These are phyloP conservation scores for Catagonus wagneri DNA, from an alignment of 2,113 vertebrate genomes.

Conservation along the genomic window DNA sequence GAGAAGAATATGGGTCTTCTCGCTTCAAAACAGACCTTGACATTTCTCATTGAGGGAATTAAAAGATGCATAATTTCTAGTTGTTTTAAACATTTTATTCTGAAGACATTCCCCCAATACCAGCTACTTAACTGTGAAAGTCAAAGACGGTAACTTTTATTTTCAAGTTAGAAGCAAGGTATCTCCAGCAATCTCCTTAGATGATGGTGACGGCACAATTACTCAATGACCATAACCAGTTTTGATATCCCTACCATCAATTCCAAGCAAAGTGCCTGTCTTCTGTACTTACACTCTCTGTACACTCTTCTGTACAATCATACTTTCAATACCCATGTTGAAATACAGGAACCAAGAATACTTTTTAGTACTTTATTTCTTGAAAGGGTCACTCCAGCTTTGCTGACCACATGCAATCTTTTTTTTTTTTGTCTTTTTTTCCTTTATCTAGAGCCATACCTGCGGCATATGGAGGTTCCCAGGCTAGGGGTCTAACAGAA, in stretches of 20 bases:
- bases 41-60: background rate
- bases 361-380: background rate
- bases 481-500: no score
- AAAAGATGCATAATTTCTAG: background rate
- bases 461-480: no score
- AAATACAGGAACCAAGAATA: background rate
- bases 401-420: background rate
- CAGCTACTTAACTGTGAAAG: conserved; percentile 27
- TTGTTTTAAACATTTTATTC: background rate
- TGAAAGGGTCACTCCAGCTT: conserved; percentile 13
- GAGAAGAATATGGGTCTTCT: background rate
- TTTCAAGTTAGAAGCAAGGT: conserved; percentile 10
- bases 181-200: background rate
- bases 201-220: background rate
- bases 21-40: background rate
- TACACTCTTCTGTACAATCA: background rate
- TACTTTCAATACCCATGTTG: background rate
- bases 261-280: background rate
- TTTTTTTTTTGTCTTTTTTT: no score
- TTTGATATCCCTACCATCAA: background rate
- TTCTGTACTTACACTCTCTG: background rate
- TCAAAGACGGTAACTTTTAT: background rate
- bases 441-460: no score
- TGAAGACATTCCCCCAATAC: background rate
- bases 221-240: background rate